Evolutionary conservation across 2,888 invertebrate genomes (phyloP), one percentile per base, ranked within the genome.

Genomic region (Agonopterix arenella): DNA sequence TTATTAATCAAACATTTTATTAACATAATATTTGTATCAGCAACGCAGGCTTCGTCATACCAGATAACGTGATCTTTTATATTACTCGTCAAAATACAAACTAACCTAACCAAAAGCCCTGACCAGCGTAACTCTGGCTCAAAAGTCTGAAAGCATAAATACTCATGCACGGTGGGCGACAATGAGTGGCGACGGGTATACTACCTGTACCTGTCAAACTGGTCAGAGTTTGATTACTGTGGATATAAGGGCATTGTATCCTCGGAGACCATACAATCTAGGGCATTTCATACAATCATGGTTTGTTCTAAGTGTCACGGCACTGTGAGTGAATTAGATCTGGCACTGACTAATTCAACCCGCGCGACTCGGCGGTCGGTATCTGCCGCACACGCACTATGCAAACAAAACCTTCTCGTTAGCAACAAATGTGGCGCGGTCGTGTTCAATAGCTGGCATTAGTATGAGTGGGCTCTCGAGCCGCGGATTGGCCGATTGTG

Each of bases 361-460:
- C 43, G 13, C 4, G 43, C 43, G 11, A 11, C 7, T 9, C 11
- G 9, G 11, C 45, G 37, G n/a, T 8, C 11, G 5, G 16, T 38
- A 8, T 40, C 18, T 47, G 28, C n/a, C 28, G 9, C 41, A n/a
- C 41, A 47, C 41, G 28, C 40, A 38, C 41, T 47, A 63, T 61
- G 63, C 61, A 63, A 66, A 68, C 64, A 68, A 67, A 68, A 67
- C 62, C 62, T 54, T 61, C 71, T 73, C 76, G 70, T 76, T 77
- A 76, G 70, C 52, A 54, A 52, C 53, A 58, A 61, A 63, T 66
- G 61, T 63, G 62, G 58, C 65, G 68, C 62, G 70, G 67, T 66
- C 64, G 64, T 64, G 66, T 70, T 78, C 73, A 78, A 79, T 79
- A 73, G 74, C 61, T 60, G 61, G 70, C 76, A 80, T 80, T 79